A percentile compares a stretch with the other conserved stretches of the same genome.
Evolutionary conservation across 2,113 vertebrate species (phyloP).

Genomic region (Cinclus mexicanus): DNA sequence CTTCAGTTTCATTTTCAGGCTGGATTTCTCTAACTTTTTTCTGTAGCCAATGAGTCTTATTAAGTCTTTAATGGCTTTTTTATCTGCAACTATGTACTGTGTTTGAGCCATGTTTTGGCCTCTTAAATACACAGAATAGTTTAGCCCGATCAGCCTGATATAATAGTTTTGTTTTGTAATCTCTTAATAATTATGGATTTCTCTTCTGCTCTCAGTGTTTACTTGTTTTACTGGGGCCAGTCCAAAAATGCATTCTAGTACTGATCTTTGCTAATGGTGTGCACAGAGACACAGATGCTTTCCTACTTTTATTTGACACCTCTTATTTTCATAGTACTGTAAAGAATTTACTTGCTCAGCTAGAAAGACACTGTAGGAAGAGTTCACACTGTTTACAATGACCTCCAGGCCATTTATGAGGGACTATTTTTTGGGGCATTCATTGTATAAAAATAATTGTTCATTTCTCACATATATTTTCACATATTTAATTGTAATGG

Average conservation of each 20-base stretch:
- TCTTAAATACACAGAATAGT: neutral
- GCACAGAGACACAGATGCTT: neutral
- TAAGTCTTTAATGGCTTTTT: neutral
- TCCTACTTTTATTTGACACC: neutral
- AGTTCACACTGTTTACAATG: neutral
- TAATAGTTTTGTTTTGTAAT: neutral
- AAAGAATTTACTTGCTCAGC: neutral
- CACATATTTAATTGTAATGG: neutral
- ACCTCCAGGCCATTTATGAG: neutral
- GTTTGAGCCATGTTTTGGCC: neutral
- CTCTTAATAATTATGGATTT: neutral
- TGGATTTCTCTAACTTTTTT: neutral
- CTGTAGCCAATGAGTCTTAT: neutral
- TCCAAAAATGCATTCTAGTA: neutral
- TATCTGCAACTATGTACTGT: neutral
- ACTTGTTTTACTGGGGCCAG: neutral
- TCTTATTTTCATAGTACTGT: neutral
- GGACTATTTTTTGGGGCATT: neutral
- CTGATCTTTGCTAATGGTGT: neutral
- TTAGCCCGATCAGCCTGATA: neutral
- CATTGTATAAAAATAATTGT: neutral
- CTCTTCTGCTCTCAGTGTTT: neutral
- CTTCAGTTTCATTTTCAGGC: neutral
- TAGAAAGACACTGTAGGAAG: neutral
- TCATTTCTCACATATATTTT: neutral